Base-by-base conservation (phyloP, 2,113 vertebrate species). In the Lates calcarifer region DNA sequence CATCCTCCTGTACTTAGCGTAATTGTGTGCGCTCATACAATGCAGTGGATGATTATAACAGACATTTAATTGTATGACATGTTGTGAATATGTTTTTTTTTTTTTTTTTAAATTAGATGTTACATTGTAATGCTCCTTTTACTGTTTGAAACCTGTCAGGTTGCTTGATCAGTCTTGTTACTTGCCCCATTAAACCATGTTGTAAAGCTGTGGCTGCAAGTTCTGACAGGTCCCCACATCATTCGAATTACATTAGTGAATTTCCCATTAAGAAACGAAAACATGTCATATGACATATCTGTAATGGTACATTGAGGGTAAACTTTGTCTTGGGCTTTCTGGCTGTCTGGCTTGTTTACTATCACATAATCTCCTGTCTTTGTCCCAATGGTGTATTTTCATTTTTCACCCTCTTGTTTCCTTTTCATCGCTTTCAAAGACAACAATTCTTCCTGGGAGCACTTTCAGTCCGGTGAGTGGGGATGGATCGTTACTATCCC, bases 361-460 rank as follows among this genome's bases (percentile, higher is more conserved):
- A 26, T 64, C 17, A 43, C 45, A 47, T 62, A 56, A 3, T 76
- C 39, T 81, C 75, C 61, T 58, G 28, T 76, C 63, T 81, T 45
- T 67, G 60, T 65, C 77, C 41, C 55, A 79, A 43, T 84, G 71
- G 69, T 85, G 60, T 63, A 3, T 79, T 79, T 87, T 87, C 28
- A 69, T 81, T 81, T 79, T 55, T 75, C 43, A 58, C 60, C 65
- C 71, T 84, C 72, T 88, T 89, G 43, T 85, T 85, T 84, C 75
- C 51, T 74, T 81, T 74, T 60, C 72, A 39, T 71, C 86, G 58
- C 76, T 85, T 83, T 88, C 75, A 74, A 94, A 95, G 94, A 95
- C 86, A 94, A 94, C 89, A 94, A 91, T 81, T 93, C 95, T 78
- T 95, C 93, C 78, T 95, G 93, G 94, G 94, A 95, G 35, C 93